Conservation (phyloP, 2,797 vertebrate genomes). For the Ctenochaetus hawaiiensis region DNA sequence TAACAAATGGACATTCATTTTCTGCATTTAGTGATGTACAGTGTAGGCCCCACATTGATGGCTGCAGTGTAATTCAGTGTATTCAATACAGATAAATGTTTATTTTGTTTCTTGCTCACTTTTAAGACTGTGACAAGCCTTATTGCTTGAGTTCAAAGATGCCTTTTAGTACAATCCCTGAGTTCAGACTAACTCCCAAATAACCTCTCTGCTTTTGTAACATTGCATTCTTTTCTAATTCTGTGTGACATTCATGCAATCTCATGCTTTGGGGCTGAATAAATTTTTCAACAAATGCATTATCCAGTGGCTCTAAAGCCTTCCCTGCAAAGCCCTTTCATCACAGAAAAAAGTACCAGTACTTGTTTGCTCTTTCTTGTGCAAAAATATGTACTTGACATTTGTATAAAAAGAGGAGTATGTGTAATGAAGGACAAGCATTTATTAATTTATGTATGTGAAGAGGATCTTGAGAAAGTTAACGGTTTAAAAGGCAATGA, state of each 20-base stretch:
- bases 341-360: neutral
- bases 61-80: slow-evolving; percentile 2
- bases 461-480: slow-evolving; percentile 10
- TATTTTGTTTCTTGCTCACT: slow-evolving; percentile 8
- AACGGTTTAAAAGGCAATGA: neutral
- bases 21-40: slow-evolving; percentile 2
- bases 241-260: slow-evolving; percentile 51
- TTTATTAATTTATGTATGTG: slow-evolving; percentile 24
- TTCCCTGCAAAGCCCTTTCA: slow-evolving; percentile 22
- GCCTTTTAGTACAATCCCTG: neutral
- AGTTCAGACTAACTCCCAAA: neutral
- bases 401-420: slow-evolving; percentile 19
- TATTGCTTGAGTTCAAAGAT: neutral
- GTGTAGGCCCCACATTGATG: neutral
- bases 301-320: slow-evolving; percentile 41
- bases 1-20: neutral
- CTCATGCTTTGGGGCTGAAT: slow-evolving; percentile 48
- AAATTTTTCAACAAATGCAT: slow-evolving; percentile 61
- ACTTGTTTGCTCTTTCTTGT: slow-evolving; percentile 19
- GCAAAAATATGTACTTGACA: slow-evolving; percentile 1
- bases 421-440: neutral
- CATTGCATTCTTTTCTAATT: slow-evolving; percentile 39
- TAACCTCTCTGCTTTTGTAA: neutral
- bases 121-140: neutral
- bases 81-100: neutral